Percentiles rank a stretch among this genome's conserved stretches.
phyloP scores from a whole-genome alignment of 2,797 vertebrate species.

The Tiaroga cobitis region DNA sequence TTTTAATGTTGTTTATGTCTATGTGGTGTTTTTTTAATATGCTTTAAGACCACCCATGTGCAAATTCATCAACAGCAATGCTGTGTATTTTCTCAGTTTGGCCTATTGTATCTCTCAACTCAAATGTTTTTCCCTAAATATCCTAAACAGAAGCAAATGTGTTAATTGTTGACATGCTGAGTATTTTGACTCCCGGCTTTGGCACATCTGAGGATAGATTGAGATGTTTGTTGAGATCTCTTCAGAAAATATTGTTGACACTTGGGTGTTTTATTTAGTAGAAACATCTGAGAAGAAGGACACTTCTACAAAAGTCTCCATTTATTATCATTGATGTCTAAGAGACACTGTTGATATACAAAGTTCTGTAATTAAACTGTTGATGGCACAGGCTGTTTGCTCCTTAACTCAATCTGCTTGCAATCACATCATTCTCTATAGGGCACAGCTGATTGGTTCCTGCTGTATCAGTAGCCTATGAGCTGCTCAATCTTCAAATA shows the following conservation, averaged over 20 bases:
- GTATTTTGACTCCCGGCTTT: neutral
- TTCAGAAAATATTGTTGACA: neutral
- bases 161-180: neutral
- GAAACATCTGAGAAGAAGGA: neutral
- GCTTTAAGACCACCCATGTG: neutral
- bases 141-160: neutral
- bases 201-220: neutral
- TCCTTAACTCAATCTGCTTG: no score
- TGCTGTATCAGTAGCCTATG: no score
- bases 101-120: neutral
- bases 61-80: neutral
- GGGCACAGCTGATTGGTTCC: no score
- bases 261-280: neutral
- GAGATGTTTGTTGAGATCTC: neutral
- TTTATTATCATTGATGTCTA: neutral
- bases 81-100: neutral
- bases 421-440: no score
- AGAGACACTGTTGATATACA: neutral
- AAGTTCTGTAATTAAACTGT: no score
- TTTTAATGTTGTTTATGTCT: no score
- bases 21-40: neutral
- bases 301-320: neutral
- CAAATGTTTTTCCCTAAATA: neutral
- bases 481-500: no score
- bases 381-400: no score